Evolutionary conservation across 2,888 invertebrate species (phyloP), one percentile per base, ranked within the genome.

Genomic region (Caenorhabditis panamensis): DNA sequence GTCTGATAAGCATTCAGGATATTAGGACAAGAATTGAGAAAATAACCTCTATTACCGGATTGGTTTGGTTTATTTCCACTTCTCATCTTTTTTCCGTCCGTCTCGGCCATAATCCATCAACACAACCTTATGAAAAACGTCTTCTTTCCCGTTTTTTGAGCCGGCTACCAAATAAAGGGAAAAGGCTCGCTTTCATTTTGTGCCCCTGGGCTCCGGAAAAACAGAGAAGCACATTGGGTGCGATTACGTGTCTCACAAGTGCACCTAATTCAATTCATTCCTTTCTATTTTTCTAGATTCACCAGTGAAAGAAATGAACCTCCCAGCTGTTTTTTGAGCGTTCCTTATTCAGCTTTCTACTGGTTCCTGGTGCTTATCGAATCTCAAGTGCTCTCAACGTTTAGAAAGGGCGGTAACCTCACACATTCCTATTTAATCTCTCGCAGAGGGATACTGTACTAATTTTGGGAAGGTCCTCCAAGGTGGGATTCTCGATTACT

Each of bases 211-310:
- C 5, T 37, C 28, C 26, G 26, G 51, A 51, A 69, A 47, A 53
- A 18, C 28, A 22, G 51, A 9, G 28, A 53, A 61, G 36, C 61
- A 37, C 69, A 61, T 41, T 28, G 61, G 20, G 61, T 18, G 20
- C 41, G 61, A 44, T 68, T 59, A 61, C 41, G 51, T 53, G 37
- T 1, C 18, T 53, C 41, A 13, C 13, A 68, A 68, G 68, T 68
- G 68, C 68, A 28, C 20, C 58, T 49, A 68, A 68, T 58, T 49
- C 47, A 49, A 59, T 68, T 59, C 47, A 28, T 20, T 56, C 28
- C 3, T n/a, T n/a, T 20, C 28, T 47, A 16, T 58, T 54, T 66
- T 51, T 24, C 31, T 20, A 11, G 63, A 37, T 26, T 49, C 62
- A 62, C 49, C 20, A 22, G 2, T 28, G 22, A 20, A 20, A 47